Conservation (phyloP, 2,113 vertebrate genomes). For the Leptobrachium ailaonicum region DNA sequence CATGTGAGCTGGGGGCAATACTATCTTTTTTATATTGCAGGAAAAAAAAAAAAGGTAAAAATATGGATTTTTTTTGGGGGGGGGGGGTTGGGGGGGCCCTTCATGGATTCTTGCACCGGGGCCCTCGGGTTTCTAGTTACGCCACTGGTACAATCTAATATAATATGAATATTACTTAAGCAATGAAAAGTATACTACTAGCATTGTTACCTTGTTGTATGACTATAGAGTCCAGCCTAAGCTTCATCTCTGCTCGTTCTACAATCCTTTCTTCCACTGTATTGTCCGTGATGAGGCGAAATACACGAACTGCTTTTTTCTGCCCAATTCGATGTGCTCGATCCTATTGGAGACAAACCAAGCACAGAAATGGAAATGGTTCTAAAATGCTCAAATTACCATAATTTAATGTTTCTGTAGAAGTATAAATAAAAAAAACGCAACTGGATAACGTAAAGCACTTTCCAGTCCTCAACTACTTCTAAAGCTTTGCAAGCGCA, state of each 20-base stretch:
- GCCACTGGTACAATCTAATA: too few species aligned
- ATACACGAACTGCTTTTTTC: constrained; percentile 85
- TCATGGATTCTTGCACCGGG: too few species aligned
- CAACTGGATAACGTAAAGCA: background rate
- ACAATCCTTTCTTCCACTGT: constrained; percentile 90
- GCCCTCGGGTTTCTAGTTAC: too few species aligned
- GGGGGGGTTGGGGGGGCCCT: too few species aligned
- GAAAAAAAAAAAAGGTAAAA: too few species aligned
- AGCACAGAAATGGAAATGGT: constrained; percentile 4
- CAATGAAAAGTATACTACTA: background rate
- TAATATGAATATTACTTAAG: too few species aligned
- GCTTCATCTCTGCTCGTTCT: constrained; percentile 87
- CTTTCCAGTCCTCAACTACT: background rate
- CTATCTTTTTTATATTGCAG: too few species aligned
- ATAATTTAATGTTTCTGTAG: background rate
- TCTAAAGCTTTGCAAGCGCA: background rate
- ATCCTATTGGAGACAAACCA: constrained; percentile 73
- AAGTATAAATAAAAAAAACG: background rate
- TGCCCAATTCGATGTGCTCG: constrained; percentile 89
- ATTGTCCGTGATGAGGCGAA: constrained; percentile 87
- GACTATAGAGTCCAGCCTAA: constrained; percentile 87
- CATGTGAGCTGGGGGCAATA: too few species aligned
- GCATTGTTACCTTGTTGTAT: constrained; percentile 81
- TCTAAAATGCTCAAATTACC: background rate
- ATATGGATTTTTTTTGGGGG: too few species aligned